Evolutionary conservation across 2,797 vertebrate genomes (phyloP), one percentile per base, ranked within the genome.

Genomic region (Phrynocephalus guinanensis): DNA sequence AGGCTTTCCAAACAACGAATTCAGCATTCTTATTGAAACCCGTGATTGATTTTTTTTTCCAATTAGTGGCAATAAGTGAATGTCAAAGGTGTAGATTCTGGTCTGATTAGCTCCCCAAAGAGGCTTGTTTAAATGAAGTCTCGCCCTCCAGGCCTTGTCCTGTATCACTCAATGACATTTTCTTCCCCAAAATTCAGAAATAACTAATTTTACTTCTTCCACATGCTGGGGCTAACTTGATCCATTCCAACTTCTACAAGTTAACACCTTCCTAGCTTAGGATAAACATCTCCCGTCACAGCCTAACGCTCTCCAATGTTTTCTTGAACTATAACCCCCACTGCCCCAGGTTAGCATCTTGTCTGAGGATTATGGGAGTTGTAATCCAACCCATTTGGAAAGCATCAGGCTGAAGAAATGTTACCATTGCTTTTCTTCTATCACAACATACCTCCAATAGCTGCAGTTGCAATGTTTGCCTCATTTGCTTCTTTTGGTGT

Each of bases 71-170:
- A 6, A 63, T 33, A 2, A 38, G 60, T 81, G 83, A 87, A 85
- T 88, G 92, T 83, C 82, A 92, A 91, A 85, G 84, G 84, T 70
- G 33, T 48, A 70, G 48, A 60, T 82, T 38, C 68, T 77, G 87
- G 80, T 92, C 52, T 66, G 85, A 87, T 91, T 82, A 94, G 0
- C 84, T 87, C 86, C 86, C 70, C 13, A 20, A 87, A 89, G 44
- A 77, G 26, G 48, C 48, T 24, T 87, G 79, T 63, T 70, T 71
- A 80, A 86, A 75, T 66, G 30, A 48, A 70, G 76, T 67, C 24
- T 38, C 48, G 20, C 84, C 67, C 15, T 80, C 22, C 0, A 7
- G n/a, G 77, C 38, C 60, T 82, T 38, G 60, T 87, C 20, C 15
- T 56, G 52, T 50, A 56, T 24, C 24, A 11, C 9, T 50, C 70